phyloP scores from a whole-genome alignment of 30 jellyfish, hydroid and myxozoan genomes.

The Sanderia malayensis region DNA sequence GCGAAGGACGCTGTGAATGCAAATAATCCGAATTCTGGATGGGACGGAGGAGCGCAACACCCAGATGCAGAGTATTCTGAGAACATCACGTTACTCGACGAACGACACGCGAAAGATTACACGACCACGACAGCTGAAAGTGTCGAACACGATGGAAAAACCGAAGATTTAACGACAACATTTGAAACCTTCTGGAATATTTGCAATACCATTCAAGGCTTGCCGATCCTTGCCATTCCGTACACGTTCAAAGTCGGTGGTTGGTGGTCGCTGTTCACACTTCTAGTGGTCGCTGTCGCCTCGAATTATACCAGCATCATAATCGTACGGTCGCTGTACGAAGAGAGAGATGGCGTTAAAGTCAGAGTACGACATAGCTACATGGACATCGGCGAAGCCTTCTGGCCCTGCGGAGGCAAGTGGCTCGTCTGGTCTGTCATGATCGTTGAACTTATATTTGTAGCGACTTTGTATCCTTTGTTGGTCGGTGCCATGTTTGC shows the following conservation, averaged over 20 bases:
- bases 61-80: slow-evolving; percentile 9
- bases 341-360: slow-evolving; percentile 72
- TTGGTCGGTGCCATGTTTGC: slow-evolving; percentile 91
- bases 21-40: no score
- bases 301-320: slow-evolving; percentile 83
- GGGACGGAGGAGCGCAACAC: no score
- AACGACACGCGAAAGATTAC: slow-evolving; percentile 8
- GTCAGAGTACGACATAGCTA: slow-evolving; percentile 80
- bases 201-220: slow-evolving; percentile 82
- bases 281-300: slow-evolving; percentile 64
- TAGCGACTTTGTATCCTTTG: slow-evolving; percentile 84
- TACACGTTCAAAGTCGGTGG: slow-evolving; percentile 90
- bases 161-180: slow-evolving; percentile 71
- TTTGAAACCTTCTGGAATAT: slow-evolving; percentile 75
- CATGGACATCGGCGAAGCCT: slow-evolving; percentile 92
- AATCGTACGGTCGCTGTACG: slow-evolving; percentile 72
- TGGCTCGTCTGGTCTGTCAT: slow-evolving; percentile 61
- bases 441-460: slow-evolving; percentile 80
- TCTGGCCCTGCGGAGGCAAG: slow-evolving; percentile 88
- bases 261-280: slow-evolving; percentile 87
- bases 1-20: no score
- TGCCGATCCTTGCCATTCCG: slow-evolving; percentile 92
- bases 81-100: slow-evolving; percentile 20
- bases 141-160: slow-evolving; percentile 34
- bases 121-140: slow-evolving; percentile 6